Conservation (phyloP, 2,888 invertebrate genomes). For the Thecocarcelia acutangulata region DNA sequence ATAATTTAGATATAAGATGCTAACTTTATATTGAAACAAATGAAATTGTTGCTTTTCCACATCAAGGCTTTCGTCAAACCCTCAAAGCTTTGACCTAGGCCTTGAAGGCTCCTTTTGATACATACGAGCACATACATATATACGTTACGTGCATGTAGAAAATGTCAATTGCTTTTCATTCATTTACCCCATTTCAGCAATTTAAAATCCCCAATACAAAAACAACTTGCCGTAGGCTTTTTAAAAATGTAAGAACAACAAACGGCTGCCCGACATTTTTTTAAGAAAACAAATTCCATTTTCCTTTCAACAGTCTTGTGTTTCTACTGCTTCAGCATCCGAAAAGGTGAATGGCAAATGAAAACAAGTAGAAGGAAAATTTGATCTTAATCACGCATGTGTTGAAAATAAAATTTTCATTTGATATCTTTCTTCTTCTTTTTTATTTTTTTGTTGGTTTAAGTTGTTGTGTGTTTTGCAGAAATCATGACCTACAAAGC, state of each 20-base stretch:
- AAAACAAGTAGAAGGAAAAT: constrained; percentile 6
- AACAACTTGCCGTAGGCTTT: constrained; percentile 19
- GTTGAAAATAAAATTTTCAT: constrained; percentile 15
- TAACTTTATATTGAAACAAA: too few relatives aligned
- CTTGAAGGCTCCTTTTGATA: constrained; percentile 11
- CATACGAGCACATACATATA: too few relatives aligned
- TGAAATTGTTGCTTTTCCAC: neutral
- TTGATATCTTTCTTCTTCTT: too few relatives aligned
- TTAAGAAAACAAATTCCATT: constrained; percentile 13
- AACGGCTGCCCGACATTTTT: constrained; percentile 18
- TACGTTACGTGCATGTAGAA: neutral
- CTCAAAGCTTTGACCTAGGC: constrained; percentile 17
- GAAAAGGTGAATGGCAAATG: constrained; percentile 25
- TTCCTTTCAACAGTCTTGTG: constrained; percentile 8
- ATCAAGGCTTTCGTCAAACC: neutral
- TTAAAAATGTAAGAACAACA: neutral
- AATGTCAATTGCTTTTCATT: neutral
- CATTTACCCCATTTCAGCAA: neutral
- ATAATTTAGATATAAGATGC: too few relatives aligned
- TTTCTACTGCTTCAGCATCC: constrained; percentile 2
- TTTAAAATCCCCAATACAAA: neutral
- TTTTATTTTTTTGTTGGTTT: too few relatives aligned
- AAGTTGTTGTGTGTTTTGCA: neutral
- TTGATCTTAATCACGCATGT: constrained; percentile 57
- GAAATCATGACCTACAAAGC: constrained; percentile 33